Conservation (phyloP, 2,113 vertebrate species). For the Sphyrna mokarran region DNA sequence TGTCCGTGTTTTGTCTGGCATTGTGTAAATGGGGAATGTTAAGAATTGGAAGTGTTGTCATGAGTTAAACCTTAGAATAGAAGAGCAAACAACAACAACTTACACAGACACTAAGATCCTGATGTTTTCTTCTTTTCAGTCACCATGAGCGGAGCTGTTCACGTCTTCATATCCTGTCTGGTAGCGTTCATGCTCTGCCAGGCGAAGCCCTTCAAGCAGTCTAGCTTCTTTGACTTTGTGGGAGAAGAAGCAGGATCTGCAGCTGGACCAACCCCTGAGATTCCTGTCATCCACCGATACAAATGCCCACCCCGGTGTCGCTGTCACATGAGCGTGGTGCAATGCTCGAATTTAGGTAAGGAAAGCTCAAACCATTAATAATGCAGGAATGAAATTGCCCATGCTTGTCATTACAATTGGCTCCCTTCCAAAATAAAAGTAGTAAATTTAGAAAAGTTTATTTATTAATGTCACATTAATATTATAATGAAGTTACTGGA, state of each 20-base stretch:
- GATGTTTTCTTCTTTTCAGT: background rate
- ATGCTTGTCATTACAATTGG: background rate
- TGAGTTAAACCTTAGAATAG: background rate
- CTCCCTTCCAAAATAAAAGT: background rate
- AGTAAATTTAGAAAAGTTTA: background rate
- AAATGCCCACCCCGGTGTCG: background rate
- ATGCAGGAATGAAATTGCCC: background rate
- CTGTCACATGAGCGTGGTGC: background rate
- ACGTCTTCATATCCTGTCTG: background rate
- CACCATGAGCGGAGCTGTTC: background rate
- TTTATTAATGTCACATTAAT: no score
- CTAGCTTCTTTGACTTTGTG: background rate
- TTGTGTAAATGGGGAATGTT: background rate
- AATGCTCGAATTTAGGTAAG: slow-evolving; percentile 24
- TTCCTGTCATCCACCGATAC: background rate
- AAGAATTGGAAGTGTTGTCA: background rate
- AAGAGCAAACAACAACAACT: background rate
- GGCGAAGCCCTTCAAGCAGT: slow-evolving; percentile 9
- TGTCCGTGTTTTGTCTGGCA: background rate
- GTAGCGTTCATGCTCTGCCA: background rate
- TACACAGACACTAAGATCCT: background rate
- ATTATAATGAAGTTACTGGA: no score
- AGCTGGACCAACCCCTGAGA: background rate
- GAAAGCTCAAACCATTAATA: background rate
- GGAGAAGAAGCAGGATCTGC: background rate